Conservation (phyloP, 2,888 invertebrate genomes). For the Rhopalosiphum nymphaeae region DNA sequence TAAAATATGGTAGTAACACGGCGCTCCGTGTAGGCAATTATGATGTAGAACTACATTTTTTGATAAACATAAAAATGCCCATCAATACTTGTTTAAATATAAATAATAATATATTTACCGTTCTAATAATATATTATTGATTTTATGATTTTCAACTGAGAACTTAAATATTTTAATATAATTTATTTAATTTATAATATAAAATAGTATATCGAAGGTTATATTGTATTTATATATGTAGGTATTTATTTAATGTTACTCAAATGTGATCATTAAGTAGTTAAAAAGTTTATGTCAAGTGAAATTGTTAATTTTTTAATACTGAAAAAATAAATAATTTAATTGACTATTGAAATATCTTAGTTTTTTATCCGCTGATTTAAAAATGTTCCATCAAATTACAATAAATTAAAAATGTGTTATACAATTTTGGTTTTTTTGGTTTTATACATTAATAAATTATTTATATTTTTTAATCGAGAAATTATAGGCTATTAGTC, state of each 20-base stretch:
- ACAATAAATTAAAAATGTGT: no score
- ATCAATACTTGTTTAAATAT: no score
- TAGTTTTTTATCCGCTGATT: no score
- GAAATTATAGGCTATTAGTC: neutral
- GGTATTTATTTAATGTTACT: neutral
- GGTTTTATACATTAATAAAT: neutral
- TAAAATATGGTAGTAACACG: slow-evolving; percentile 19
- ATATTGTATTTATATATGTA: neutral
- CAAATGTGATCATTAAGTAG: neutral
- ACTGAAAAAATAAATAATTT: no score
- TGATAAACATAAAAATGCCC: neutral
- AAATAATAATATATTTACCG: neutral
- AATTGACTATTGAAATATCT: no score
- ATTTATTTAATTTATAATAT: neutral
- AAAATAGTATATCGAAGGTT: neutral
- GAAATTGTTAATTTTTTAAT: no score
- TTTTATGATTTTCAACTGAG: neutral
- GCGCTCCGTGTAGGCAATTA: slow-evolving; percentile 55
- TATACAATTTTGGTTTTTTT: no score
- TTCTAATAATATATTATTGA: no score
- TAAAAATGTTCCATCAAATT: no score
- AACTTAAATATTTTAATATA: neutral
- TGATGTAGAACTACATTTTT: slow-evolving; percentile 27
- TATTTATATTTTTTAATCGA: neutral
- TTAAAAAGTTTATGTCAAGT: neutral